These are phyloP conservation scores for Cactoblastis cactorum DNA, from an alignment of 2,888 invertebrate genomes.

Conservation along the genomic window DNA sequence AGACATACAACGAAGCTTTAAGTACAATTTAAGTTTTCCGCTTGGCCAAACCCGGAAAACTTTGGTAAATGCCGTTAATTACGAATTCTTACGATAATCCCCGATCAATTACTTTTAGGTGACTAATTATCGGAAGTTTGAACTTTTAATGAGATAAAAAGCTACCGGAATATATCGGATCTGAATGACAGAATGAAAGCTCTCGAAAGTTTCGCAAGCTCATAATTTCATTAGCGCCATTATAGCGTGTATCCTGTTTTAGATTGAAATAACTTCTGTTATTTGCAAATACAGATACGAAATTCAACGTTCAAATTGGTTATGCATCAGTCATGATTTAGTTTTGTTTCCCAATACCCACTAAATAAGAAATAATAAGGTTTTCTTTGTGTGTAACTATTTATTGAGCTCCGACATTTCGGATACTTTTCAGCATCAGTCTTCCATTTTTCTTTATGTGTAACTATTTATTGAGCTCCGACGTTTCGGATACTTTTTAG, in stretches of 20 bases:
- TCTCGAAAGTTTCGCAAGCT: neutral
- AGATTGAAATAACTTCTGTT: neutral
- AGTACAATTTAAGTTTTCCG: neutral
- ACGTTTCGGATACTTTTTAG: too few relatives aligned
- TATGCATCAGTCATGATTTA: too few relatives aligned
- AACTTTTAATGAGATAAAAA: neutral
- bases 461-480: too few relatives aligned
- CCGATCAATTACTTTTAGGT: neutral
- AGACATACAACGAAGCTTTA: neutral
- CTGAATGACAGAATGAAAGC: neutral
- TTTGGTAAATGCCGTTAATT: neutral
- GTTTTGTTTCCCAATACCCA: too few relatives aligned
- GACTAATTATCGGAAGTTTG: neutral
- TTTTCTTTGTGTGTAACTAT: too few relatives aligned
- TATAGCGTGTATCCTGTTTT: neutral
- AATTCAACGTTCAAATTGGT: too few relatives aligned
- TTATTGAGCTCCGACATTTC: too few relatives aligned
- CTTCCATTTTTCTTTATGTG: too few relatives aligned
- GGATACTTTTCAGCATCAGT: too few relatives aligned
- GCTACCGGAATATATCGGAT: neutral
- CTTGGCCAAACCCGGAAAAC: neutral
- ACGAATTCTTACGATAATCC: neutral
- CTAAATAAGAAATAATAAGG: too few relatives aligned
- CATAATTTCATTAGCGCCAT: neutral
- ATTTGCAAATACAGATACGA: too few relatives aligned